Percentiles rank a stretch among this genome's conserved stretches.
Conservation (phyloP, 1,140 invertebrate species). For the Glomeris maerens region DNA sequence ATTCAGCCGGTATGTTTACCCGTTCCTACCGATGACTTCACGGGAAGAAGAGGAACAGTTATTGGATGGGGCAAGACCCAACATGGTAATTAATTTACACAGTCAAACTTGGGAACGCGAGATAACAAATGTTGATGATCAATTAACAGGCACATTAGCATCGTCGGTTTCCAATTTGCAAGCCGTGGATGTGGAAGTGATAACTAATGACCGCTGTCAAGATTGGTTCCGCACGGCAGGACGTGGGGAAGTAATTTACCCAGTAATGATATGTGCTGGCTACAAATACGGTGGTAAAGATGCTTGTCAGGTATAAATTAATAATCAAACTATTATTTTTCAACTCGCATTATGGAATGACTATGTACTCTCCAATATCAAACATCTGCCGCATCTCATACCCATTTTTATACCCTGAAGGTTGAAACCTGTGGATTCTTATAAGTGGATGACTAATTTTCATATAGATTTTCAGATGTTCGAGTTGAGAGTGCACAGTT, state of each 20-base stretch:
- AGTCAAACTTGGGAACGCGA: background rate
- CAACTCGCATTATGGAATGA: too few species aligned
- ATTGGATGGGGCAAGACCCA: constrained; percentile 77
- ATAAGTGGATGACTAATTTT: too few species aligned
- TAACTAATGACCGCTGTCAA: constrained; percentile 78
- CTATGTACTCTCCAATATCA: too few species aligned
- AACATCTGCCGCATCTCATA: too few species aligned
- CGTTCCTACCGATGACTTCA: constrained; percentile 51
- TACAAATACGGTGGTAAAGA: constrained; percentile 56
- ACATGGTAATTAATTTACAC: constrained; percentile 42
- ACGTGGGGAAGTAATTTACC: constrained; percentile 73
- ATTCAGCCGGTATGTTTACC: constrained; percentile 76
- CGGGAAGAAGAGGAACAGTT: constrained; percentile 69
- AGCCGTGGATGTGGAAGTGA: constrained; percentile 68
- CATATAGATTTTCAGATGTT: too few species aligned
- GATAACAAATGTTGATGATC: too few species aligned
- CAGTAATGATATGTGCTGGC: constrained; percentile 84
- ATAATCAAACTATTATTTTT: too few species aligned
- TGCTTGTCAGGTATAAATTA: constrained; percentile 40
- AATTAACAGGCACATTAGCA: constrained; percentile 22
- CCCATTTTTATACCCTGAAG: too few species aligned
- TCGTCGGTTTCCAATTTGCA: constrained; percentile 37
- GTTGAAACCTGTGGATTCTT: too few species aligned
- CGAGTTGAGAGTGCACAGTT: too few species aligned
- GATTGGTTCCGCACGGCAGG: constrained; percentile 79